These are phyloP conservation scores for Mactromeris polynyma DNA, from an alignment of 2,888 invertebrate species.

Conservation along the genomic window DNA sequence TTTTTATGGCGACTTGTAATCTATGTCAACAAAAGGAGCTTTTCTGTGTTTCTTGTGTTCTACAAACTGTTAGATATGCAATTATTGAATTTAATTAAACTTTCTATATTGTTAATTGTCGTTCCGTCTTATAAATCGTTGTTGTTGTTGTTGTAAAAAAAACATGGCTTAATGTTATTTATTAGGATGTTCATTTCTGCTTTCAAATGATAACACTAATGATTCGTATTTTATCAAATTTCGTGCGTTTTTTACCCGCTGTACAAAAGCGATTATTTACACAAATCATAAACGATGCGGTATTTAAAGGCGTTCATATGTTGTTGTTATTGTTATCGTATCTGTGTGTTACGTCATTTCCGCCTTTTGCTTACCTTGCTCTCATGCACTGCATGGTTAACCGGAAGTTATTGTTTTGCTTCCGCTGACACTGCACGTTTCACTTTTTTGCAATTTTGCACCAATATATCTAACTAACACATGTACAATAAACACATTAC, in stretches of 20 bases:
- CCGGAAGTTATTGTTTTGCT: neutral
- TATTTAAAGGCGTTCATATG: neutral
- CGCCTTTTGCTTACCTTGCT: constrained; percentile 16
- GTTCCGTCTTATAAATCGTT: neutral
- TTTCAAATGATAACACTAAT: too few relatives aligned
- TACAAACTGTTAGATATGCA: constrained; percentile 8
- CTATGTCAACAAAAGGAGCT: neutral
- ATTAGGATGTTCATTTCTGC: too few relatives aligned
- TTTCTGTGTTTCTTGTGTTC: constrained; percentile 13
- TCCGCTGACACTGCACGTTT: neutral
- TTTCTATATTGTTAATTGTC: neutral
- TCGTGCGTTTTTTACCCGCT: too few relatives aligned
- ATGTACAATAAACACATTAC: neutral
- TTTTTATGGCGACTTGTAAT: neutral
- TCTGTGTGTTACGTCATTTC: neutral
- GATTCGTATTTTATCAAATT: too few relatives aligned
- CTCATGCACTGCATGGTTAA: constrained; percentile 9
- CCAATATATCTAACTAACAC: neutral
- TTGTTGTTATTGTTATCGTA: neutral
- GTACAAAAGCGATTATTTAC: too few relatives aligned
- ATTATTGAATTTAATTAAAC: constrained; percentile 7
- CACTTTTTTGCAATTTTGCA: neutral
- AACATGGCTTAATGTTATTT: too few relatives aligned
- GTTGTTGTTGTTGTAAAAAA: neutral
- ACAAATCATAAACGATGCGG: too few relatives aligned